These are phyloP conservation scores for Eubasilissa splendida DNA, from an alignment of 2,888 invertebrate species.

Conservation along the genomic window DNA sequence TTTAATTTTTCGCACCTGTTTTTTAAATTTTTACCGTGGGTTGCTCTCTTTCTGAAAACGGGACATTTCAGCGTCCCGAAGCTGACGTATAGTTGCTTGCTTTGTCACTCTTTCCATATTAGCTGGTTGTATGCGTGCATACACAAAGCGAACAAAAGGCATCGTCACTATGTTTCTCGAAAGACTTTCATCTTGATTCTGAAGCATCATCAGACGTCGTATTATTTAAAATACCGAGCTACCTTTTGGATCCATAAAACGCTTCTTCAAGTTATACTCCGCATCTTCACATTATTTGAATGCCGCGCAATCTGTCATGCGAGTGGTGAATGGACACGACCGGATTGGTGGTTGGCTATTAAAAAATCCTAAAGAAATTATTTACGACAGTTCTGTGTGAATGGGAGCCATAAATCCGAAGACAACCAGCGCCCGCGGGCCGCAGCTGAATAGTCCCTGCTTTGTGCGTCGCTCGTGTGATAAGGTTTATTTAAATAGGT, in stretches of 20 bases:
- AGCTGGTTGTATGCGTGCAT: too few species aligned
- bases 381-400: slow-evolving; percentile 18
- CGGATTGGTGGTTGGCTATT: slow-evolving; percentile 18
- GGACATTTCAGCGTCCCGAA: too few species aligned
- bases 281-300: not conserved
- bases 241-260: not conserved
- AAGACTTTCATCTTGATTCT: too few species aligned
- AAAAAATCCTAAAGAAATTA: slow-evolving; percentile 22
- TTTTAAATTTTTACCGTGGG: too few species aligned
- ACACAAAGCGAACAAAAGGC: too few species aligned
- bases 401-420: slow-evolving; percentile 9
- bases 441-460: slow-evolving; percentile 9
- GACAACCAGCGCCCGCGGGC: slow-evolving; percentile 1
- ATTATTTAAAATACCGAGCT: too few species aligned
- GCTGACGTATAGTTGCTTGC: too few species aligned
- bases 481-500: slow-evolving; percentile 24
- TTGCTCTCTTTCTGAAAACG: too few species aligned
- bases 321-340: slow-evolving; percentile 2
- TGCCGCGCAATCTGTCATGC: slow-evolving; percentile 9
- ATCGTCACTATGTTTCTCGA: too few species aligned
- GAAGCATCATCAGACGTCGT: too few species aligned
- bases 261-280: not conserved
- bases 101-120: too few species aligned
- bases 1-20: too few species aligned
- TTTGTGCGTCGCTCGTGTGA: slow-evolving; percentile 8